phyloP scores from a whole-genome alignment of 37 sponge, comb jelly and placozoan genomes.

The Mnemiopsis leidyi region DNA sequence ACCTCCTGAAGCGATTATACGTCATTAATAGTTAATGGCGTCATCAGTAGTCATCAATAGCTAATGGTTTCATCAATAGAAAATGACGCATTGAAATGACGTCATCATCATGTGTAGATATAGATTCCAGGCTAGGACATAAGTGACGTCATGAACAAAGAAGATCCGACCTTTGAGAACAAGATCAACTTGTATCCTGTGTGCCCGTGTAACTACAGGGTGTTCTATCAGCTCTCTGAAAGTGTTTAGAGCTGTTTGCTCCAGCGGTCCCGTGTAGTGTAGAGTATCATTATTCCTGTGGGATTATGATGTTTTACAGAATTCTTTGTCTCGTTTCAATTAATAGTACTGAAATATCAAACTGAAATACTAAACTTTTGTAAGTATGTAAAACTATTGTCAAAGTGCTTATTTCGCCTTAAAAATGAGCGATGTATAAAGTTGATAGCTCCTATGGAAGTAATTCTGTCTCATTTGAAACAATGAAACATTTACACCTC shows the following conservation, averaged over 20 bases:
- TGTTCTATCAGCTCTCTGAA: constrained; percentile 28
- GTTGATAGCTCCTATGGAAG: too few species aligned
- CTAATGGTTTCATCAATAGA: not conserved
- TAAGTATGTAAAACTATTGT: too few species aligned
- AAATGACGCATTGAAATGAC: not conserved
- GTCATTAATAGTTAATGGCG: not conserved
- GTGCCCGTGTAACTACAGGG: constrained; percentile 27
- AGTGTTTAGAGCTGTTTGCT: not conserved
- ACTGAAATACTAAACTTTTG: too few species aligned
- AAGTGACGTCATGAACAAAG: not conserved
- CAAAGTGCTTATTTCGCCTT: too few species aligned
- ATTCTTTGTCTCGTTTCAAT: too few species aligned
- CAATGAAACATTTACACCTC: too few species aligned
- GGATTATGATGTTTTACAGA: too few species aligned
- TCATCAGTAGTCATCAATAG: not conserved
- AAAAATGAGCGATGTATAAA: too few species aligned
- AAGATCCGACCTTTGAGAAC: constrained; percentile 53
- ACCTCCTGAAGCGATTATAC: not conserved
- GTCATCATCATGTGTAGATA: too few species aligned
- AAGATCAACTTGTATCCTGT: constrained; percentile 44
- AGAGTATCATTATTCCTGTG: not conserved
- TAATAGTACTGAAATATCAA: too few species aligned
- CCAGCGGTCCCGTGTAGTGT: constrained; percentile 15
- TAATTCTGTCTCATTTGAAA: too few species aligned
- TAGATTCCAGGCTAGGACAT: too few species aligned